Evolutionary conservation across 2,113 vertebrate genomes (phyloP).

Genomic region (Bufo gargarizans): DNA sequence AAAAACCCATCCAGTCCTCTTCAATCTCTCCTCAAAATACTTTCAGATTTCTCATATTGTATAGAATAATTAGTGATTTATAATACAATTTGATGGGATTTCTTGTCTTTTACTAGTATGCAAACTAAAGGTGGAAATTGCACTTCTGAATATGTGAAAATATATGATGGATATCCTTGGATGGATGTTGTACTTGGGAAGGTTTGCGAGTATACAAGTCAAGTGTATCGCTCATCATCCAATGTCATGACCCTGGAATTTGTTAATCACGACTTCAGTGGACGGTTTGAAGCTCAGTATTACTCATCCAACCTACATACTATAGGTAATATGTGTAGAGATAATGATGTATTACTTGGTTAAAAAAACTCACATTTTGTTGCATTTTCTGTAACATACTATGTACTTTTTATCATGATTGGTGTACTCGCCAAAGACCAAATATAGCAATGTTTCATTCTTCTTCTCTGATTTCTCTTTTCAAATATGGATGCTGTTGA

Average conservation of each 20-base stretch:
- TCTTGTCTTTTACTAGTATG: neutral
- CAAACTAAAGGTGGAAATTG: neutral
- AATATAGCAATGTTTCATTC: too few species aligned
- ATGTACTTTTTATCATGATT: too few species aligned
- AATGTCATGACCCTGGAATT: conserved; percentile 21
- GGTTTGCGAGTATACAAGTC: neutral
- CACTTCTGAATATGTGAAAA: neutral
- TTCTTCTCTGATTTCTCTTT: too few species aligned
- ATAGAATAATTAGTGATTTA: neutral
- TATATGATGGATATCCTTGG: neutral
- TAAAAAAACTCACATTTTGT: too few species aligned
- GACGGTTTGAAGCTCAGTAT: neutral
- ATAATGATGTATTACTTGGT: too few species aligned
- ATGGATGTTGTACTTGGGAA: neutral
- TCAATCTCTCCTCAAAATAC: too few species aligned
- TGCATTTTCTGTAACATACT: too few species aligned
- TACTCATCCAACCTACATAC: neutral
- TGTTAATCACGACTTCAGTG: neutral
- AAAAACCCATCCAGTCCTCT: too few species aligned
- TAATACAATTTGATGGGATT: neutral
- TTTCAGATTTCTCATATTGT: neutral
- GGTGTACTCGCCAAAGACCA: too few species aligned
- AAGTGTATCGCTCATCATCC: neutral
- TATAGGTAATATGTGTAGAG: neutral
- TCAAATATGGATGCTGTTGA: too few species aligned